These are phyloP conservation scores for Hemaris fuciformis DNA, from an alignment of 2,888 invertebrate genomes.

Conservation along the genomic window DNA sequence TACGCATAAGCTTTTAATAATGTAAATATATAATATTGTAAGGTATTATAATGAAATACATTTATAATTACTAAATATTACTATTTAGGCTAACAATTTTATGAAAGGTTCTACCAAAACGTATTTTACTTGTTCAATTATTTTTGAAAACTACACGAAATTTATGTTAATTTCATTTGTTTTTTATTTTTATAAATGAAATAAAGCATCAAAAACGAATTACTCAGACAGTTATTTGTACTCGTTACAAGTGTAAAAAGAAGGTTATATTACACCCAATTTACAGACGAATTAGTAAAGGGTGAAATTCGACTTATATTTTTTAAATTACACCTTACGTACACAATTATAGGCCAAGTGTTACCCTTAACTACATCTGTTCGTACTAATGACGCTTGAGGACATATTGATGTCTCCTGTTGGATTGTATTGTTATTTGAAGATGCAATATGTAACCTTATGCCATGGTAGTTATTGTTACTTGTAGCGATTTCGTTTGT, in stretches of 20 bases:
- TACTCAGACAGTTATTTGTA: background rate
- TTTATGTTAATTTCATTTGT: too few relatives aligned
- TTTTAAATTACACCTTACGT: constrained; percentile 44
- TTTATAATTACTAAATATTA: too few relatives aligned
- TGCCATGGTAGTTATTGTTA: background rate
- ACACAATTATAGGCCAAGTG: constrained; percentile 30
- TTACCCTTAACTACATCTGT: constrained; percentile 53
- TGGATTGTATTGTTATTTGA: background rate
- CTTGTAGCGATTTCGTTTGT: background rate
- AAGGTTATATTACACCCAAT: constrained; percentile 30
- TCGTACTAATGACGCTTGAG: constrained; percentile 39
- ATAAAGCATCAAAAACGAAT: background rate
- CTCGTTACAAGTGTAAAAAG: constrained; percentile 24
- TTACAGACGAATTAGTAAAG: background rate
- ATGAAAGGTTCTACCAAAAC: too few relatives aligned
- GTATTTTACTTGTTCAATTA: too few relatives aligned
- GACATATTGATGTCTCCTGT: constrained; percentile 21
- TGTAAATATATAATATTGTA: too few relatives aligned
- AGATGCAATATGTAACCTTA: background rate
- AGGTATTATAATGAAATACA: too few relatives aligned
- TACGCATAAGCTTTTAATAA: too few relatives aligned
- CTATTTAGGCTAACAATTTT: too few relatives aligned
- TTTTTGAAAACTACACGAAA: too few relatives aligned
- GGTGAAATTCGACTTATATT: constrained; percentile 36
- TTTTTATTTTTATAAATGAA: too few relatives aligned